These are phyloP conservation scores for Kuschelorhynchus macadamiae DNA, from an alignment of 2,888 invertebrate genomes.

Conservation along the genomic window DNA sequence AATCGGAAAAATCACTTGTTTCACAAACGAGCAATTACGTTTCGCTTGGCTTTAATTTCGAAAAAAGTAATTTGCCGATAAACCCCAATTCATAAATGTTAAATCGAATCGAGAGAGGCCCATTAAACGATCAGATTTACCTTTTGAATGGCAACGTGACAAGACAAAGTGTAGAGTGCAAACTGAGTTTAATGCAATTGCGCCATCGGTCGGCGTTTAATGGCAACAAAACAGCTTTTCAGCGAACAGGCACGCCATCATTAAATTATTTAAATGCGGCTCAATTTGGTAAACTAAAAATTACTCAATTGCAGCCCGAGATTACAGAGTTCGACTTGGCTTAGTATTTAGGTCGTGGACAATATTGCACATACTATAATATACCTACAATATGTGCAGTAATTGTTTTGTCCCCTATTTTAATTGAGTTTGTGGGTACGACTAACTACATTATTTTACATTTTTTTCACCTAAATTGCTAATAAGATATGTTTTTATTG, in stretches of 20 bases:
- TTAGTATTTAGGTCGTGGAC: constrained; percentile 67
- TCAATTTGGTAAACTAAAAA: constrained; percentile 63
- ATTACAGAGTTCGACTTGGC: constrained; percentile 68
- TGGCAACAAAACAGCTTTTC: constrained; percentile 24
- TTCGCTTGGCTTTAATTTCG: no score
- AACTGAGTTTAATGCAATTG: constrained; percentile 26
- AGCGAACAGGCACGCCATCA: constrained; percentile 48
- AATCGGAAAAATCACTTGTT: no score
- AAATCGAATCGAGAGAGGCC: constrained; percentile 11
- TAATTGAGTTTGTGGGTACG: constrained; percentile 32
- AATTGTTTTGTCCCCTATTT: constrained; percentile 34
- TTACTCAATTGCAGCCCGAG: constrained; percentile 59
- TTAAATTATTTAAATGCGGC: constrained; percentile 60
- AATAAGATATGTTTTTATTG: constrained; percentile 3
- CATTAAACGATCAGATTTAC: constrained; percentile 17
- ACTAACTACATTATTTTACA: not conserved
- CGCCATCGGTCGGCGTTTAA: constrained; percentile 34
- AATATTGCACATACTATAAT: constrained; percentile 56
- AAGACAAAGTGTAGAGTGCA: constrained; percentile 19
- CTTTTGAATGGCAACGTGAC: constrained; percentile 16
- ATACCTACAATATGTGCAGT: constrained; percentile 29
- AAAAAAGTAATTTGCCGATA: no score
- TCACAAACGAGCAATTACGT: no score
- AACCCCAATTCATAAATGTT: constrained; percentile 8
- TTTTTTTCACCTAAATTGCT: constrained; percentile 8